phyloP scores from a whole-genome alignment of 2,888 invertebrate genomes.

The Drosophila subquinaria region DNA sequence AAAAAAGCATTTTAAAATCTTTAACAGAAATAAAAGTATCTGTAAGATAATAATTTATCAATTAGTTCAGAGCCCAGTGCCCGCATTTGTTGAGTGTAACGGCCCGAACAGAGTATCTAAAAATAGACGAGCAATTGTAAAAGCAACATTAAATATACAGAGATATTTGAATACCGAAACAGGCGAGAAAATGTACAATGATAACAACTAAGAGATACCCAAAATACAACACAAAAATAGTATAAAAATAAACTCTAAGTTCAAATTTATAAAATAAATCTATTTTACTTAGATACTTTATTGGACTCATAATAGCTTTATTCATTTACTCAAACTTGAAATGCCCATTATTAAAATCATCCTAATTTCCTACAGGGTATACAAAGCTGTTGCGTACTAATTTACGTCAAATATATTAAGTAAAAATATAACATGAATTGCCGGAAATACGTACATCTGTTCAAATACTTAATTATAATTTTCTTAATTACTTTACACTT shows the following conservation, averaged over 20 bases:
- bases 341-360: neutral
- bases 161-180: neutral
- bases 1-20: neutral
- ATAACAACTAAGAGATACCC: neutral
- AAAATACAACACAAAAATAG: neutral
- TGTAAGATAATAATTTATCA: slow-evolving; percentile 1
- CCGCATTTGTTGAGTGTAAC: slow-evolving; percentile 16
- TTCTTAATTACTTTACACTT: slow-evolving; percentile 23
- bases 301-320: neutral
- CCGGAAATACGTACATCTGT: slow-evolving; percentile 63
- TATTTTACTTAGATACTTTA: too few relatives aligned
- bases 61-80: neutral
- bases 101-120: neutral
- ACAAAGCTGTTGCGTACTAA: neutral
- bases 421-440: slow-evolving; percentile 31
- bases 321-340: neutral
- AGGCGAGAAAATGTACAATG: neutral
- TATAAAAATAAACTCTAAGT: neutral
- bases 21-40: neutral
- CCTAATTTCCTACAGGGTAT: neutral
- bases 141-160: neutral
- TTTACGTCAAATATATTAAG: slow-evolving; percentile 51
- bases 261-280: neutral
- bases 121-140: slow-evolving; percentile 18
- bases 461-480: slow-evolving; percentile 20